Conservation (phyloP, 2,113 vertebrate species). For the Silurus glanis region DNA sequence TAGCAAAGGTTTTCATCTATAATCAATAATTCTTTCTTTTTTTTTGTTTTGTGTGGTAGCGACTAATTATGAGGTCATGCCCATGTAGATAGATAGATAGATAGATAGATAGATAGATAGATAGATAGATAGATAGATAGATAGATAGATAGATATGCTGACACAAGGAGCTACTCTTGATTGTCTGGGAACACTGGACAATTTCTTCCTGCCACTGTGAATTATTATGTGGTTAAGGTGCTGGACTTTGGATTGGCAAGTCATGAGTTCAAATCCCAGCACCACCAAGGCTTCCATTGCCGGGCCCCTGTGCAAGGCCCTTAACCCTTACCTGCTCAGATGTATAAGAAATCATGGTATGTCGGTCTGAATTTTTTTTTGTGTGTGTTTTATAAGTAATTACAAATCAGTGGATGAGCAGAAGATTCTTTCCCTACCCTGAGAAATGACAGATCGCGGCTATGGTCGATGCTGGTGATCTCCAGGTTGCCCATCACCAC, state of each 20-base stretch:
- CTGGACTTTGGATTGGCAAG: neutral
- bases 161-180: neutral
- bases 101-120: no score
- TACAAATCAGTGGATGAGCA: neutral
- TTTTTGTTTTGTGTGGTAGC: neutral
- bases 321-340: no score
- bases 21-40: neutral
- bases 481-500: slow-evolving; percentile 99
- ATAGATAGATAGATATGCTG: neutral
- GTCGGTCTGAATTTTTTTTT: no score
- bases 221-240: no score
- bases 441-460: slow-evolving; percentile 92
- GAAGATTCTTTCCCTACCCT: slow-evolving; percentile 72
- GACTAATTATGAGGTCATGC: neutral
- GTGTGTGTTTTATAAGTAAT: no score
- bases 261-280: neutral
- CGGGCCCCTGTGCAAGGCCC: no score
- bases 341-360: no score
- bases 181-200: neutral
- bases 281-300: no score
- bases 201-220: neutral
- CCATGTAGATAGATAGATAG: no score
- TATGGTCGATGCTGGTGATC: slow-evolving; percentile 97
- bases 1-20: neutral
- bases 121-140: no score